phyloP scores from a whole-genome alignment of 2,888 invertebrate genomes.

The Sphinx pinastri region DNA sequence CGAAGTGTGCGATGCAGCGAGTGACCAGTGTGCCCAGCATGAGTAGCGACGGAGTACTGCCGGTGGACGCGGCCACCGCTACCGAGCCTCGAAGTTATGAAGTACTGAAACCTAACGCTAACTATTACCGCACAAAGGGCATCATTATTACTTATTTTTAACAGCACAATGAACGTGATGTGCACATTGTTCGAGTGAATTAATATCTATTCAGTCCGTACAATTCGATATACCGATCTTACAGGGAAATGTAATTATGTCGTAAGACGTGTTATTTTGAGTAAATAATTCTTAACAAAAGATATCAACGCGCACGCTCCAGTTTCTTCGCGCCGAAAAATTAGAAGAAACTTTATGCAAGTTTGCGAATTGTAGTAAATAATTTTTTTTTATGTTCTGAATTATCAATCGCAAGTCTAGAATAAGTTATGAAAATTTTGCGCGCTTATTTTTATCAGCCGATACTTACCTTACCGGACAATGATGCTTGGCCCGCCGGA shows the following conservation, averaged over 20 bases:
- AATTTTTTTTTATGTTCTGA: neutral
- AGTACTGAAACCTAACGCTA: no score
- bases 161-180: neutral
- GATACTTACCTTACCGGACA: neutral
- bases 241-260: neutral
- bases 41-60: no score
- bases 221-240: no score
- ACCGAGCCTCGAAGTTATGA: no score
- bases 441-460: neutral
- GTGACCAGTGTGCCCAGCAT: no score
- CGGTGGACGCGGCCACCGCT: no score
- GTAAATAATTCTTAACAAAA: neutral
- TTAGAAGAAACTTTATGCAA: neutral
- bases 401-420: neutral
- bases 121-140: no score
- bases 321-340: neutral
- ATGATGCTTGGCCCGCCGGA: neutral
- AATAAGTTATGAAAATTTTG: neutral
- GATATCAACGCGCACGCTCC: constrained; percentile 15
- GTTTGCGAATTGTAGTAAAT: neutral
- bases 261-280: neutral
- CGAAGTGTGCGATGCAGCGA: no score
- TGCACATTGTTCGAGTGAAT: constrained; percentile 3
- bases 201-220: neutral
- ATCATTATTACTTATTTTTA: neutral